phyloP scores from a whole-genome alignment of 2,888 invertebrate genomes.

The Patella pellucida region DNA sequence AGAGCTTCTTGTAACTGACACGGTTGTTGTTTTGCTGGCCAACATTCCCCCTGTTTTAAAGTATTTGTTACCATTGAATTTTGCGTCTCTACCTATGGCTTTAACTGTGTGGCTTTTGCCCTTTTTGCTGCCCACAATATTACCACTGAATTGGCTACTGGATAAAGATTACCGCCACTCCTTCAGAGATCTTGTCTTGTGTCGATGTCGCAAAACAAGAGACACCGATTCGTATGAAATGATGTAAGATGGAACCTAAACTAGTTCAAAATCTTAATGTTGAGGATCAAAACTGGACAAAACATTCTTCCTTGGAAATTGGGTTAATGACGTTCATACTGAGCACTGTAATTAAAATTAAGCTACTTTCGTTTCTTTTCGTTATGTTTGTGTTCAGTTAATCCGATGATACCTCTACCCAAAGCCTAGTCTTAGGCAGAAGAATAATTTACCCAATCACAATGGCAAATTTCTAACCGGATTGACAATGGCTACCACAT shows the following conservation, averaged over 20 bases:
- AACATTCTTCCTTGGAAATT: too few relatives aligned
- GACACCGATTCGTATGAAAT: background rate
- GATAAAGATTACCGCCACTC: slow-evolving; percentile 1
- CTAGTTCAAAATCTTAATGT: too few relatives aligned
- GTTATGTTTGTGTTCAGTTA: too few relatives aligned
- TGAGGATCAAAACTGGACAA: too few relatives aligned
- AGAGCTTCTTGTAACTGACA: background rate
- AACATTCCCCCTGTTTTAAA: background rate
- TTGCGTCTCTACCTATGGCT: background rate
- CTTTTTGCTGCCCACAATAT: background rate
- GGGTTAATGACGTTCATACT: too few relatives aligned
- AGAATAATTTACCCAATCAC: too few relatives aligned
- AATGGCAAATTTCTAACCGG: too few relatives aligned
- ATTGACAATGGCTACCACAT: too few relatives aligned
- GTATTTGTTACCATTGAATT: background rate
- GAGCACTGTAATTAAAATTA: too few relatives aligned
- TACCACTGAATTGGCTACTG: background rate
- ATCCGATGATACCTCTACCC: too few relatives aligned
- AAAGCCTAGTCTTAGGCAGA: too few relatives aligned
- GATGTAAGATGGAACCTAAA: background rate
- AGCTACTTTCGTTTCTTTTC: too few relatives aligned
- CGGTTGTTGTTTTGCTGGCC: background rate
- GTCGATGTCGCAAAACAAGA: slow-evolving; percentile 4
- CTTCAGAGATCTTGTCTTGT: background rate
- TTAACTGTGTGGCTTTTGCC: background rate